Base-by-base conservation (phyloP, 2,888 invertebrate species). In the Mystacides longicornis region DNA sequence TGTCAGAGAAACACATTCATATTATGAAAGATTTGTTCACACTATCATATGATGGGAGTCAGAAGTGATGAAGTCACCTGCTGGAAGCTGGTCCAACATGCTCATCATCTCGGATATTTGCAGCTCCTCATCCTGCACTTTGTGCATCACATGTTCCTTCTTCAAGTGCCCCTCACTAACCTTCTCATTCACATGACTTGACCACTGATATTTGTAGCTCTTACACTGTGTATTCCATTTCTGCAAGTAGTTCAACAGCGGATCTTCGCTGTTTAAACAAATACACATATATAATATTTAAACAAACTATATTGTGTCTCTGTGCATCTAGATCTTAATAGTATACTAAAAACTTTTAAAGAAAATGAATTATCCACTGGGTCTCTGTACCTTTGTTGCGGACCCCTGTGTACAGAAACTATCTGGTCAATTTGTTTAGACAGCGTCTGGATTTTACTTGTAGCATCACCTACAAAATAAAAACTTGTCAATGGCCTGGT, bases 81-180 rank as follows among this genome's bases (percentile, higher is more conserved):
- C 69, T 2, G 77, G 77, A 20, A 77, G 57, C 58, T 76, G 73
- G 2, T 67, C 67, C 42, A 77, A 60, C 52, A 55, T 60, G 14
- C 52, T 49, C 21, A 33, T 51, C 22, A 59, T 43, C n/a, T 49
- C 49, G 9, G 45, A 7, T 23, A 61, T 49, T 20, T 61, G 59
- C 2, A 14, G 3, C 4, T 37, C 21, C 5, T 52, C 49, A 47
- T 56, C 54, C 31, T 56, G 47, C 14, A 23, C 9, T 1, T 46
- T 21, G 22, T 59, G 58, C 45, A 48, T 53, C 1, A 59, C 51
- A 18, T 52, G 49, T 11, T 51, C 23, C 45, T 54, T 57, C 19
- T 59, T 42, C 37, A 61, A 52, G 45, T 57, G 45, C 33, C 48
- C 27, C 3, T 37, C 37, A 27, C 27, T 27, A 7, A n/a, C 14